Evolutionary conservation across 2,113 vertebrate genomes (phyloP), one percentile per base, ranked within the genome.

Genomic region (Lanius collurio): DNA sequence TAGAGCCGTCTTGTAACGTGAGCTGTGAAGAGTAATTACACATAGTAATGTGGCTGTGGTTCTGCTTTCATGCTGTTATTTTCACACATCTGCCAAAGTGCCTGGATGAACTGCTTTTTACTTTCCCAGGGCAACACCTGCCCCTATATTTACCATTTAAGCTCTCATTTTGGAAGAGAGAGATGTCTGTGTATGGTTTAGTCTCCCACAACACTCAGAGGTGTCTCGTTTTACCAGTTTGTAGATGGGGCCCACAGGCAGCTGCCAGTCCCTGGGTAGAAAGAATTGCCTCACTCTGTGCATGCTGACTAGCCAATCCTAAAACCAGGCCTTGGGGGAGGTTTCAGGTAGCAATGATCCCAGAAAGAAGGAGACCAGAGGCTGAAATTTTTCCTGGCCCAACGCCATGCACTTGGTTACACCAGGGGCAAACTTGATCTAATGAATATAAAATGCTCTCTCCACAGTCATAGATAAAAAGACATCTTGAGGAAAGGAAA

Each of bases 111-210:
- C 18, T 1, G 3, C 46, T 91, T 89, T 63, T 74, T 71, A n/a
- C 52, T 94, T 93, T 92, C 67, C 71, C 89, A 91, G 39, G 21
- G 26, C 81, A 95, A 50, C 63, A 89, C 64, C 84, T 96, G 67
- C 68, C 37, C 52, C 33, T 79, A 50, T 83, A 84, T 33, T 63
- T 85, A 50, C 33, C 49, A 52, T 83, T 87, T 92, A 89, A 78
- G 15, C 9, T 88, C 41, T 86, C 56, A 17, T 42, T 89, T 88
- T 92, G 82, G 52, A 86, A 57, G 55, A 5, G 13, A 70, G 76
- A 56, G 50, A 52, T 0, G 14, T 9, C 52, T 76, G 55, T 85
- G 10, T 71, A 19, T 37, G 21, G 75, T 70, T 90, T 70, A 44
- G 22, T 74, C 75, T 88, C 68, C 63, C 59, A 68, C 92, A 95